Conservation (phyloP, 2,113 vertebrate species). For the Lonchura striata region DNA sequence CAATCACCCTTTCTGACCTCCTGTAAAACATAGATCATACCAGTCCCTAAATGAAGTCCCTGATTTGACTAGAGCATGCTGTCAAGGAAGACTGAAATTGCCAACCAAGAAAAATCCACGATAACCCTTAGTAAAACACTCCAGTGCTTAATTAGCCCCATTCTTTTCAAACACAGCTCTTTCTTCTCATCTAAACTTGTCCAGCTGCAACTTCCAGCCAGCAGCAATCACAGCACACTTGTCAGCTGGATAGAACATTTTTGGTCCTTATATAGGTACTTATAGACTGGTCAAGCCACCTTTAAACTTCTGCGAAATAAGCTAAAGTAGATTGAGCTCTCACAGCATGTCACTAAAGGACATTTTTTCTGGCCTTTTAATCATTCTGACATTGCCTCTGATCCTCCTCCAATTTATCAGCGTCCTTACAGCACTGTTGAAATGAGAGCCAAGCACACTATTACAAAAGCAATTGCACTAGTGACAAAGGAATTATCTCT, state of each 20-base stretch:
- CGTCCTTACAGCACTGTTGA: background rate
- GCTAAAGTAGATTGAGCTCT: background rate
- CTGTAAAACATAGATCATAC: background rate
- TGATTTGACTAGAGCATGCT: background rate
- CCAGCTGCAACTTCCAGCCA: background rate
- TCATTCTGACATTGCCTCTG: constrained; percentile 38
- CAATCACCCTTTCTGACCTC: background rate
- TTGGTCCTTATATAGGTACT: constrained; percentile 1
- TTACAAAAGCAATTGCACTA: constrained; percentile 1
- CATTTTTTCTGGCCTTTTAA: constrained; percentile 24
- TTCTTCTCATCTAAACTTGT: background rate
- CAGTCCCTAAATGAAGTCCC: background rate
- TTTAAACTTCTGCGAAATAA: background rate
- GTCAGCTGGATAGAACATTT: background rate
- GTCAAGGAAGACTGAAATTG: background rate
- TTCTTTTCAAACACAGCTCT: background rate
- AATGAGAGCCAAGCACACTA: background rate
- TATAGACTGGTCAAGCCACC: constrained; percentile 13
- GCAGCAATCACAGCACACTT: background rate
- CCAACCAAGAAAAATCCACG: background rate
- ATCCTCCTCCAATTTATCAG: constrained; percentile 37
- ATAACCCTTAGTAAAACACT: background rate
- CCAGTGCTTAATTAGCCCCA: background rate
- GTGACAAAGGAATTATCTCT: background rate
- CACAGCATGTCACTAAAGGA: background rate